These are phyloP conservation scores for Galemys pyrenaicus DNA, from an alignment of 2,113 vertebrate genomes.

Conservation along the genomic window DNA sequence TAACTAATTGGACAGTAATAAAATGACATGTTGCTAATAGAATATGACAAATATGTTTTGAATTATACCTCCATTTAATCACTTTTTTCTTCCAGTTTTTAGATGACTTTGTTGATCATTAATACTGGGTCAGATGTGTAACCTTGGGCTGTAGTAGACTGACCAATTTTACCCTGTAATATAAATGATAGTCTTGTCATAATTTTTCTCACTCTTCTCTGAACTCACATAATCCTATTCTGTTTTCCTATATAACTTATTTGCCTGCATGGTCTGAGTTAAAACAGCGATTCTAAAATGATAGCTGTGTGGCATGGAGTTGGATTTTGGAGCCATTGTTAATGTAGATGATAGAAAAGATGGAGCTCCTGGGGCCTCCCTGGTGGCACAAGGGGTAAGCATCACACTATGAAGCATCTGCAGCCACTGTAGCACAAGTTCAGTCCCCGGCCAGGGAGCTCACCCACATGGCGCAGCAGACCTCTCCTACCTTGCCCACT, in stretches of 20 bases:
- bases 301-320: not conserved
- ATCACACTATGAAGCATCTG: no score
- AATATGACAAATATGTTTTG: not conserved
- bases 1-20: constrained; percentile 5
- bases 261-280: not conserved
- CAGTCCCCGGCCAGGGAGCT: no score
- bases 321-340: not conserved
- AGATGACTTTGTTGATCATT: not conserved
- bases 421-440: no score
- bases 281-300: not conserved
- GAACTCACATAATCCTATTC: not conserved
- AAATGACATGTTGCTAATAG: not conserved
- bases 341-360: not conserved
- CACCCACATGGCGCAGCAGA: no score
- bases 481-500: no score
- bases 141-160: not conserved
- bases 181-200: not conserved
- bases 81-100: not conserved
- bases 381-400: no score
- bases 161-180: not conserved
- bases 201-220: not conserved
- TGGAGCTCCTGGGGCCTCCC: not conserved
- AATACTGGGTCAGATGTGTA: not conserved
- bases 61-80: not conserved
- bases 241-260: not conserved